phyloP scores from a whole-genome alignment of 1,140 invertebrate genomes.

The Drosophila navojoa region DNA sequence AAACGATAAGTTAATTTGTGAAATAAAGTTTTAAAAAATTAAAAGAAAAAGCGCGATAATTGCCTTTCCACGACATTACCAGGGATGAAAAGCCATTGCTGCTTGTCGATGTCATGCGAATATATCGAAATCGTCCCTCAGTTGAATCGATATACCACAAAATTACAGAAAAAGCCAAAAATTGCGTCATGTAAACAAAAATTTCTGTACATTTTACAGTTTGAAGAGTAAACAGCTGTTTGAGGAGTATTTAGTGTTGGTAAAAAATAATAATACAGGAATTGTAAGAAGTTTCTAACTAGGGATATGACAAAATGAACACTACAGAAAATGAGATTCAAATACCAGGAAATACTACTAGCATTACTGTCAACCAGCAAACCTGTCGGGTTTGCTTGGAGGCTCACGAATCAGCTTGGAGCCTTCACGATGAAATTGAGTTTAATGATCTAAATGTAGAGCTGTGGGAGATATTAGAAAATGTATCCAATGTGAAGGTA shows the following conservation, averaged over 20 bases:
- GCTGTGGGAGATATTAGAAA: slow-evolving; percentile 58
- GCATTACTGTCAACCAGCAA: slow-evolving; percentile 18
- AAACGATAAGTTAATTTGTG: too few species aligned
- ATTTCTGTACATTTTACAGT: not conserved
- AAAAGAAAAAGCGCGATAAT: too few species aligned
- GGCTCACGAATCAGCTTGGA: slow-evolving; percentile 42
- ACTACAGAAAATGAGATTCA: not conserved
- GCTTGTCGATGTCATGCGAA: too few species aligned
- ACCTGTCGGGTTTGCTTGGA: slow-evolving; percentile 66
- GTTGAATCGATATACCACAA: too few species aligned
- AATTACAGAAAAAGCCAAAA: not conserved
- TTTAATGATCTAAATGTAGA: slow-evolving; percentile 59
- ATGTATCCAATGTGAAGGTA: slow-evolving; percentile 64
- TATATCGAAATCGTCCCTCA: too few species aligned
- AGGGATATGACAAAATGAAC: slow-evolving; percentile 30
- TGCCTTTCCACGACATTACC: too few species aligned
- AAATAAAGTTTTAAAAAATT: too few species aligned
- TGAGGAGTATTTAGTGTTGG: not conserved
- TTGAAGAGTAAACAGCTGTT: not conserved
- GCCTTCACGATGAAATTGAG: slow-evolving; percentile 63
- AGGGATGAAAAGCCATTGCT: too few species aligned
- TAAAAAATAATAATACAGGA: slow-evolving; percentile 17
- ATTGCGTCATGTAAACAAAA: not conserved
- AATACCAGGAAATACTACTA: not conserved
- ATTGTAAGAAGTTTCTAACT: not conserved